These are phyloP conservation scores for Leiothrix lutea DNA, from an alignment of 2,113 vertebrate genomes.

Conservation along the genomic window DNA sequence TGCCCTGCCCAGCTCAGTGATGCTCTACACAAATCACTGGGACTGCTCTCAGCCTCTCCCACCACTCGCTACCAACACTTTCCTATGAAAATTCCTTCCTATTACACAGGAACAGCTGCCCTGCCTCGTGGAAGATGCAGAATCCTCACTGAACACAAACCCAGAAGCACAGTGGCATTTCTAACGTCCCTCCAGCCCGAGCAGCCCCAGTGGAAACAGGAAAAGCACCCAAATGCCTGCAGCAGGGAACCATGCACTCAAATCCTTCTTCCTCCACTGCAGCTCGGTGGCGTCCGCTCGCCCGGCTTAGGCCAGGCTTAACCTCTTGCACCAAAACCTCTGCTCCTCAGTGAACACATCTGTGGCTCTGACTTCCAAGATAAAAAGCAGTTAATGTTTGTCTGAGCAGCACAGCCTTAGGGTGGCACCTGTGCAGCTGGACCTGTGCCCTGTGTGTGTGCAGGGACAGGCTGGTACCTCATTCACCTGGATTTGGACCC, in stretches of 20 bases:
- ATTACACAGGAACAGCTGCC: fast-evolving
- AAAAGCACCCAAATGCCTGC: not conserved
- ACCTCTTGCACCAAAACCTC: not conserved
- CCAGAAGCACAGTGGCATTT: not conserved
- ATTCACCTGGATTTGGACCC: constrained; percentile 99
- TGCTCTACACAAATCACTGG: not conserved
- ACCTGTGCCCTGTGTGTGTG: constrained; percentile 77
- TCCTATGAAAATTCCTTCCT: no score
- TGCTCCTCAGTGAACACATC: constrained; percentile 5
- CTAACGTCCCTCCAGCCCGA: not conserved
- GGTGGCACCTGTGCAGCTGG: constrained; percentile 42
- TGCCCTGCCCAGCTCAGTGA: not conserved
- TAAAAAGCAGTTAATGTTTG: constrained; percentile 53
- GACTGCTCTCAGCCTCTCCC: not conserved
- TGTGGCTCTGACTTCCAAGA: constrained; percentile 35
- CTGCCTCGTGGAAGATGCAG: not conserved
- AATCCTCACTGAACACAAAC: not conserved
- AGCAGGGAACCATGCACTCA: not conserved
- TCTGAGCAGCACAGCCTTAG: constrained; percentile 43
- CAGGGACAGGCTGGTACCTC: constrained; percentile 90
- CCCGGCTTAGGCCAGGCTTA: not conserved
- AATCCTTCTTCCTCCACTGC: constrained; percentile 34
- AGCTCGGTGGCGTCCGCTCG: not conserved
- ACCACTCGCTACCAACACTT: fast-evolving
- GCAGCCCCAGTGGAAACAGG: not conserved